A percentile compares a stretch with the other conserved stretches of the same genome.
Evolutionary conservation across 2,888 invertebrate genomes (phyloP).

Genomic region (Drepanosiphum platanoidis): DNA sequence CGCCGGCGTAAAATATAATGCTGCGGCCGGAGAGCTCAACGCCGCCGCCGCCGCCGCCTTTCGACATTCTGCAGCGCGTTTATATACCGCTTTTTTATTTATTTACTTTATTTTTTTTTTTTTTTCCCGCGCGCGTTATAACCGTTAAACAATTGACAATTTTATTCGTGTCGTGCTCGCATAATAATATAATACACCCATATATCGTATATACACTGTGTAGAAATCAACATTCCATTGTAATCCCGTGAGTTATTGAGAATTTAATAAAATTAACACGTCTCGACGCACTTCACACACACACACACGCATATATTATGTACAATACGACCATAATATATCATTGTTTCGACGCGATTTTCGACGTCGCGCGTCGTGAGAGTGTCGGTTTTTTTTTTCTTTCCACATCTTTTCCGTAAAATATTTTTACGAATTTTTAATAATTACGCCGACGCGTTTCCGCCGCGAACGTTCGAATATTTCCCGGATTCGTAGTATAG

Average conservation of each 20-base stretch:
- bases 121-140: neutral
- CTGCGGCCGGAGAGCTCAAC: neutral
- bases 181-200: constrained; percentile 26
- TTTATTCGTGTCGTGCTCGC: constrained; percentile 43
- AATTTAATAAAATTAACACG: constrained; percentile 50
- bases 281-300: neutral
- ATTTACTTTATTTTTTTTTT: constrained; percentile 1
- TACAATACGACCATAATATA: constrained; percentile 19
- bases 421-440: neutral
- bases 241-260: constrained; percentile 14
- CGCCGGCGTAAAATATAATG: neutral
- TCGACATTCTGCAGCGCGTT: neutral
- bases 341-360: constrained; percentile 44
- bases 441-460: neutral
- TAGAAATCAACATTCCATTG: constrained; percentile 37
- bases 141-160: constrained; percentile 41
- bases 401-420: neutral
- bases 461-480: too few species aligned
- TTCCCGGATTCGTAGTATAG: neutral
- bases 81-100: neutral
- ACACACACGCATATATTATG: neutral
- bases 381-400: neutral
- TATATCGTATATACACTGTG: constrained; percentile 1
- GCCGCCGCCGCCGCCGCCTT: too few species aligned
- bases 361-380: too few species aligned